phyloP scores from a whole-genome alignment of 2,888 invertebrate genomes.

The Miltochrista miniata region DNA sequence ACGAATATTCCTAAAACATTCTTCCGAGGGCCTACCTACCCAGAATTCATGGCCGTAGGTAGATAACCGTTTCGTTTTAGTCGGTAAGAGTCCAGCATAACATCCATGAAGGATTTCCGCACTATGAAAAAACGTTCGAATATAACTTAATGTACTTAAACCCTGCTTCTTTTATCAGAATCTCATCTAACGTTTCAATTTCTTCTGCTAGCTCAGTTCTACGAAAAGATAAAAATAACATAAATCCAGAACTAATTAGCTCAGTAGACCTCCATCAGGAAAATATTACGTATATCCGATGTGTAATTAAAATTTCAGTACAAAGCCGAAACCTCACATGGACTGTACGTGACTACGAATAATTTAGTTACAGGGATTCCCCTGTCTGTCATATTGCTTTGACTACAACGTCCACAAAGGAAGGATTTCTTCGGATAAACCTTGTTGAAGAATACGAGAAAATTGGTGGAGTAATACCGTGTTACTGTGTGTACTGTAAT shows the following conservation, averaged over 20 bases:
- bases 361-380: conserved; percentile 69
- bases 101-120: too few relatives aligned
- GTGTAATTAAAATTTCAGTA: conserved; percentile 76
- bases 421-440: conserved; percentile 13
- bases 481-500: too few relatives aligned
- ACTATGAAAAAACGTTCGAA: too few relatives aligned
- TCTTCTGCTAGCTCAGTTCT: neutral
- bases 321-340: conserved; percentile 66
- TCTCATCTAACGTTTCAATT: neutral
- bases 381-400: conserved; percentile 66
- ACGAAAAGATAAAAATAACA: conserved; percentile 2
- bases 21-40: too few relatives aligned
- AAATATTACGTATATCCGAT: conserved; percentile 30
- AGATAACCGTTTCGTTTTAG: too few relatives aligned
- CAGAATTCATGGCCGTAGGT: too few relatives aligned
- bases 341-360: conserved; percentile 73
- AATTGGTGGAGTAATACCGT: too few relatives aligned
- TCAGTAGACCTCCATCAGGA: conserved; percentile 25
- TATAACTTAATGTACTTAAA: too few relatives aligned
- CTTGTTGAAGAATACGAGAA: neutral
- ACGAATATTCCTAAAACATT: too few relatives aligned
- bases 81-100: too few relatives aligned
- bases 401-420: conserved; percentile 31
- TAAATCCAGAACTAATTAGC: conserved; percentile 22
- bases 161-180: too few relatives aligned